phyloP scores from a whole-genome alignment of 2,797 vertebrate genomes.

The Characodon lateralis region DNA sequence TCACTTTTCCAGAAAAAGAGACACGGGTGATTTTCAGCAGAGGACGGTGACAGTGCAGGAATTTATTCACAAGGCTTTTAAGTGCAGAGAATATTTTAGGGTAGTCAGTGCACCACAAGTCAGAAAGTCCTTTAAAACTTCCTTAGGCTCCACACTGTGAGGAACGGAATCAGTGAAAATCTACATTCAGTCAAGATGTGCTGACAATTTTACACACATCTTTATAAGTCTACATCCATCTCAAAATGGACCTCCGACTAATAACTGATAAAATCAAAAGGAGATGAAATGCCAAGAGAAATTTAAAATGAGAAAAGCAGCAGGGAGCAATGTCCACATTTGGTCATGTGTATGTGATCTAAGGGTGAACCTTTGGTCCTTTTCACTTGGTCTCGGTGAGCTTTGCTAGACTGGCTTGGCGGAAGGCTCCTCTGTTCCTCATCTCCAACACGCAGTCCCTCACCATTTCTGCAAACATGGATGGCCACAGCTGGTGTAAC shows the following conservation, averaged over 20 bases:
- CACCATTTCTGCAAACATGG: conserved; percentile 95
- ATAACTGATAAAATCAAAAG: conserved; percentile 35
- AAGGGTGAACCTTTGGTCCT: conserved; percentile 54
- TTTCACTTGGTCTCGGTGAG: conserved; percentile 72
- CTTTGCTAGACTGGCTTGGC: conserved; percentile 87
- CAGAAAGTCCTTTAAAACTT: conserved; percentile 41
- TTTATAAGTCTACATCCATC: conserved; percentile 41
- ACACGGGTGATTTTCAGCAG: conserved; percentile 55
- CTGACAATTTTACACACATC: conserved; percentile 36
- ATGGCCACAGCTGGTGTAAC: conserved; percentile 95
- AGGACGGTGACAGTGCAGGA: conserved; percentile 43
- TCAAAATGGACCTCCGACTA: conserved; percentile 30
- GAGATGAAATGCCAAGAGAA: conserved; percentile 42
- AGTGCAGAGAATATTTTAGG: conserved; percentile 58
- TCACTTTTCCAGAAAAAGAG: conserved; percentile 60
- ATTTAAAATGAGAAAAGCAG: conserved; percentile 25
- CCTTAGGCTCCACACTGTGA: conserved; percentile 51
- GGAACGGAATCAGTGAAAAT: conserved; percentile 53
- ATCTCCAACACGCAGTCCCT: conserved; percentile 92
- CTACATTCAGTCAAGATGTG: conserved; percentile 70
- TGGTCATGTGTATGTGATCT: conserved; percentile 31
- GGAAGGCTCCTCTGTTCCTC: conserved; percentile 86
- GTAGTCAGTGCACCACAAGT: conserved; percentile 46
- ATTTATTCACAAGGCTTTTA: conserved; percentile 58
- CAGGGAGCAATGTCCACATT: conserved; percentile 39